Evolutionary conservation across 2,888 invertebrate genomes (phyloP).

Genomic region (Drosophila emarginata): DNA sequence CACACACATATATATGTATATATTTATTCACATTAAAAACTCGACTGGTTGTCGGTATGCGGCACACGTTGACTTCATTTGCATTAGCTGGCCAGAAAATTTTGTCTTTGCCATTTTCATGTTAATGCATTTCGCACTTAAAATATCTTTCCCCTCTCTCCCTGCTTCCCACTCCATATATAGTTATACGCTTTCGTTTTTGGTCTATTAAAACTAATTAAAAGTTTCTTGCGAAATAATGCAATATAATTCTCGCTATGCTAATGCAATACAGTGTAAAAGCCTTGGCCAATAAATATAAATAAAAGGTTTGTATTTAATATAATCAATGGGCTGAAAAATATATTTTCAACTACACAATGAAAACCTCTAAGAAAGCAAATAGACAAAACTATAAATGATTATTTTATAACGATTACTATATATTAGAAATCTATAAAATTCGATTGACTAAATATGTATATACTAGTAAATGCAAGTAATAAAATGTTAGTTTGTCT

Average conservation of each 20-base stretch:
- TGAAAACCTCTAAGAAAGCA: no score
- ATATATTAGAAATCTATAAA: no score
- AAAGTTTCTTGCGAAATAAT: slow-evolving; percentile 66
- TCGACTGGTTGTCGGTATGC: background rate
- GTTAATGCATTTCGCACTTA: slow-evolving; percentile 71
- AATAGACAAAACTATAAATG: no score
- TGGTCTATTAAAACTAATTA: slow-evolving; percentile 72
- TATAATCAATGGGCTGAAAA: no score
- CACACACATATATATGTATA: background rate
- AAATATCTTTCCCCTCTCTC: slow-evolving; percentile 1
- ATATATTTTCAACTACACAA: no score
- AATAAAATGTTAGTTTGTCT: no score
- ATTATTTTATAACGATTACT: no score
- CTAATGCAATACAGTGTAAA: slow-evolving; percentile 9
- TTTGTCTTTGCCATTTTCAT: slow-evolving; percentile 52
- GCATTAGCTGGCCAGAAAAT: slow-evolving; percentile 64
- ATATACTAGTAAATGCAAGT: no score
- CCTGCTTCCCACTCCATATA: background rate
- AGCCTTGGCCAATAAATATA: background rate
- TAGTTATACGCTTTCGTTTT: background rate
- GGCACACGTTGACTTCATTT: slow-evolving; percentile 50
- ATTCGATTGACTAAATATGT: no score
- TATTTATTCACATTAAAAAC: background rate
- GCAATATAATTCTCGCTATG: slow-evolving; percentile 49
- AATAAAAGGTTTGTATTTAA: background rate